A percentile compares a stretch with the other conserved stretches of the same genome.
These are phyloP conservation scores for Drosophila jambulina DNA, from an alignment of 1,140 invertebrate species.

Conservation along the genomic window DNA sequence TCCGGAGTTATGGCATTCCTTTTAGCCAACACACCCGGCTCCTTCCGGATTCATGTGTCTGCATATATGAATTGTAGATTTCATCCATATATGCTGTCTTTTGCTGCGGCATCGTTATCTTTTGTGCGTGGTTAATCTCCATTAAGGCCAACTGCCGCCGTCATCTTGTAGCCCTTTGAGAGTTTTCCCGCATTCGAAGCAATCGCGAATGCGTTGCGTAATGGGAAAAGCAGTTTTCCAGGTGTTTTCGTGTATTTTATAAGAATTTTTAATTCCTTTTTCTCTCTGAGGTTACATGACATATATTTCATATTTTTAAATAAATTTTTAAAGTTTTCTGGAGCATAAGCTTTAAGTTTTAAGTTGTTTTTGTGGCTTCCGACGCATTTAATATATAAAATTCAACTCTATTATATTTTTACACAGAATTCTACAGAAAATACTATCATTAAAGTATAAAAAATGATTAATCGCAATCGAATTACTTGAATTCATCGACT, in stretches of 20 bases:
- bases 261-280: slow-evolving; percentile 10
- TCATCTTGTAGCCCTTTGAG: slow-evolving; percentile 10
- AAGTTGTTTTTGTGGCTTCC: not conserved
- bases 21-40: slow-evolving; percentile 17
- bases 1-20: slow-evolving; percentile 28
- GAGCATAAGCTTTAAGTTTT: not conserved
- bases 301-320: not conserved
- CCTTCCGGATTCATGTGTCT: slow-evolving; percentile 43
- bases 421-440: not conserved
- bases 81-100: slow-evolving; percentile 30
- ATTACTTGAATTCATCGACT: not conserved
- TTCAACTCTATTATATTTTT: not conserved
- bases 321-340: not conserved
- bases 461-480: not conserved
- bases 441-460: not conserved
- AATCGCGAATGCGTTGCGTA: not conserved
- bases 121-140: slow-evolving; percentile 51
- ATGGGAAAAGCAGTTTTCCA: slow-evolving; percentile 8
- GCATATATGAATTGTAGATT: slow-evolving; percentile 61
- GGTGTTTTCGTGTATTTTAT: slow-evolving; percentile 4
- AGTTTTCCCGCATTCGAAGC: not conserved
- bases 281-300: not conserved
- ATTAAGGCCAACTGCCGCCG: slow-evolving; percentile 32
- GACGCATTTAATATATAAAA: not conserved
- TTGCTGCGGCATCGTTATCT: slow-evolving; percentile 24